Base-by-base conservation (phyloP, 2,797 vertebrate species). In the Ispidina picta region DNA sequence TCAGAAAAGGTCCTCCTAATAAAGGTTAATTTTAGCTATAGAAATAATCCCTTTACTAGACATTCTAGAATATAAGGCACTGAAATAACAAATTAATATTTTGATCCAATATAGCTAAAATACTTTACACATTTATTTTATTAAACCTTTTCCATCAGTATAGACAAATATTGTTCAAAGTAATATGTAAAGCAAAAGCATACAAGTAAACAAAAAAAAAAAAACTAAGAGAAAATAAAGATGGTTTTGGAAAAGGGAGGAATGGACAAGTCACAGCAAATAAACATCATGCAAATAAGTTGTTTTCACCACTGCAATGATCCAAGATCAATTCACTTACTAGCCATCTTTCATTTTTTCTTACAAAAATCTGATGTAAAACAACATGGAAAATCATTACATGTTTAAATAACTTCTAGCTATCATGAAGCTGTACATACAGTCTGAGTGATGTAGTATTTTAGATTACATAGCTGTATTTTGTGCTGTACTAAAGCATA, bases 191-290 rank as follows among this genome's bases (percentile, higher is more conserved):
- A 93, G 95, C 93, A 94, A 96, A 96, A 97, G 94, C 96, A 97
- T 96, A 95, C 93, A 95, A 95, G 93, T 49, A 90, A 97, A 95
- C 86, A 94, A 76, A 37, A 37, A 37, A 35, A n/a, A 79, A 48
- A 52, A 92, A 95, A 92, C 77, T 92, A 92, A 96, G 85, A 96
- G 92, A 93, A 97, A 94, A 95, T 94, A 92, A 94, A 96, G 90
- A 96, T 96, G 96, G 83, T 92, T 96, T 96, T 95, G 94, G 94
- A 96, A 96, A 95, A 93, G 95, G 96, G 90, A 95, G 77, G 95
- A 92, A 94, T 98, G 98, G 98, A 98, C 98, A 98, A 98, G 98
- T 98, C 98, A 98, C 98, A 98, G 97, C 94, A 97, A 94, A 93
- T 95, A 96, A 97, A 96, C 93, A 93, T 96, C 97, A 98, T 97